These are phyloP conservation scores for Passer domesticus DNA, from an alignment of 2,113 vertebrate genomes.

Conservation along the genomic window DNA sequence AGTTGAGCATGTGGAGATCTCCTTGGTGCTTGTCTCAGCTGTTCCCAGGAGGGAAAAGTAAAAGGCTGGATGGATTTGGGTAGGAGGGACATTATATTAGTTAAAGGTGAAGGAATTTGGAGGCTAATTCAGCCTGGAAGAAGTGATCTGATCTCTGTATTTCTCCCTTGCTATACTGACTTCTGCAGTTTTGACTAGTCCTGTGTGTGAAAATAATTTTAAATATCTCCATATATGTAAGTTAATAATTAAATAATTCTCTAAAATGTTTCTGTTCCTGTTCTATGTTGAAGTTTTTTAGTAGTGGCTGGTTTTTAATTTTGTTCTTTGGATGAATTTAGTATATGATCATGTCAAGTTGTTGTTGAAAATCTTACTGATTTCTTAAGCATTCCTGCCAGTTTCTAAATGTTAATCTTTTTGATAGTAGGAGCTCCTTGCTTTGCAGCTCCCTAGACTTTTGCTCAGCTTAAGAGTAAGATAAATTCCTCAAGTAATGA, in stretches of 20 bases:
- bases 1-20: fast-evolving
- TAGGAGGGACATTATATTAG: not conserved
- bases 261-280: not conserved
- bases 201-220: not conserved
- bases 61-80: not conserved
- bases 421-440: slow-evolving; percentile 21
- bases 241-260: not conserved
- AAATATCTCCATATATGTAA: not conserved
- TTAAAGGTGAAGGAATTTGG: not conserved
- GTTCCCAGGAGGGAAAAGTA: not conserved
- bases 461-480: not conserved
- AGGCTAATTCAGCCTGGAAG: not conserved
- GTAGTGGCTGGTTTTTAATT: not conserved
- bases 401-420: slow-evolving; percentile 72
- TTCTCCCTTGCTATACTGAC: not conserved
- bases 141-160: not conserved
- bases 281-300: not conserved
- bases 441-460: not conserved
- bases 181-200: not conserved
- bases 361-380: slow-evolving; percentile 48
- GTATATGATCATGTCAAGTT: not conserved
- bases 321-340: not conserved
- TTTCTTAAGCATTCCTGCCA: slow-evolving; percentile 67
- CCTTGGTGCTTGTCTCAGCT: not conserved
- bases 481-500: not conserved